Percentiles rank a stretch among this genome's conserved stretches.
Evolutionary conservation across 2,797 vertebrate species (phyloP).

Genomic region (Liasis olivaceus): DNA sequence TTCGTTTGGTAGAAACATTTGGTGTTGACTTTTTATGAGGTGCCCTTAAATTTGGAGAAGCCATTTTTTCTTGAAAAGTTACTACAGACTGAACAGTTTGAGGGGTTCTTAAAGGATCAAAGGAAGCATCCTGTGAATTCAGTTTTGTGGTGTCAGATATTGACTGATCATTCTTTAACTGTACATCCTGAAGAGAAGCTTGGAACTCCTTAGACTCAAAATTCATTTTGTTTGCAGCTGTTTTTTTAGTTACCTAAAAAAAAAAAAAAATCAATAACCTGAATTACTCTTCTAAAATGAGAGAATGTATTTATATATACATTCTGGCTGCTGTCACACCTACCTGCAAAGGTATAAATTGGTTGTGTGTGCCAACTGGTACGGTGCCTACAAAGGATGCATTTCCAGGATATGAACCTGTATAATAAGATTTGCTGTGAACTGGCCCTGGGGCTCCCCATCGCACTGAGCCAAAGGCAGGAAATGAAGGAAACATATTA

Average conservation of each 20-base stretch:
- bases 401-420: conserved; percentile 81
- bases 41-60: conserved; percentile 54
- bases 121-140: conserved; percentile 63
- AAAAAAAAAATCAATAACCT: conserved; percentile 53
- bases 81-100: conserved; percentile 66
- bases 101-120: conserved; percentile 62
- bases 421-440: conserved; percentile 81
- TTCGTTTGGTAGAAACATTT: conserved; percentile 87
- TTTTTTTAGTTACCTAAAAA: conserved; percentile 95
- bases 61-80: conserved; percentile 68
- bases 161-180: conserved; percentile 71
- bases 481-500: conserved; percentile 82
- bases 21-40: conserved; percentile 74
- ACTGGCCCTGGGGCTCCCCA: conserved; percentile 84
- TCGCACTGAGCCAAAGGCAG: conserved; percentile 78
- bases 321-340: conserved; percentile 32
- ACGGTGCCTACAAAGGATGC: conserved; percentile 70
- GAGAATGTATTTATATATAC: not conserved
- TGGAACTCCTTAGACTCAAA: conserved; percentile 82
- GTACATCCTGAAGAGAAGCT: conserved; percentile 75
- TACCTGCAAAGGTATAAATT: conserved; percentile 96
- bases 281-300: conserved; percentile 48
- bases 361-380: conserved; percentile 87
- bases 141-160: conserved; percentile 52
- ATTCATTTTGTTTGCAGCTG: conserved; percentile 87